Evolutionary conservation across 2,113 vertebrate species (phyloP), one percentile per base, ranked within the genome.

Genomic region (Eleginops maclovinus): DNA sequence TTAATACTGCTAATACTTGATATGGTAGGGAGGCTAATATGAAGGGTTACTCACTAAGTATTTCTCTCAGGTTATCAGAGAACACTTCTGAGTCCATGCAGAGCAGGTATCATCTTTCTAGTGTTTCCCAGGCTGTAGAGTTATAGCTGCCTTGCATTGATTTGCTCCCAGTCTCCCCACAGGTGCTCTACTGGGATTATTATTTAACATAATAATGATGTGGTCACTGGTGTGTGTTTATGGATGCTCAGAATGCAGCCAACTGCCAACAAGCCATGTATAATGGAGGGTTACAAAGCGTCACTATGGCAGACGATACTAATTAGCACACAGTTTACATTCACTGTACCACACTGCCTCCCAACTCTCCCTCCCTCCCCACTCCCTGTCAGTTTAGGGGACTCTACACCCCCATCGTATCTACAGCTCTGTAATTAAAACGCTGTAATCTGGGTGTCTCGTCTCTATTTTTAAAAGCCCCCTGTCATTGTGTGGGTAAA

Each of bases 371-470:
- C 36, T 47, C 58, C 49, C 71, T 47, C 64, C 69, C 22, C 21
- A 16, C 74, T 83, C 68, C 41, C 85, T 86, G 87, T 88, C 91
- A 87, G 62, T 40, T 69, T 41, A 49, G 65, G 79, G 81, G 83
- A 68, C 73, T 63, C 72, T 26, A 78, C 90, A 83, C 89, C 85
- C 85, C 80, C 89, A 24, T 61, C 26, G 79, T 79, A 82, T 88
- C 91, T 78, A 73, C 87, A 91, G 92, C 88, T 79, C 87, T 92
- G 93, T 94, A 94, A 95, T 95, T 95, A 95, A 95, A 95, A 88
- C 75, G 24, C 88, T 90, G 88, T 92, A 94, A 94, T 93, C 92
- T 93, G 87, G 88, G 91, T 82, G 86, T 82, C 88, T 91, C 74
- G 85, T 72, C 75, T 90, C 92, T 94, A 93, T 94, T 95, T 94